These are phyloP conservation scores for Hydrocynus forskahlii DNA, from an alignment of 2,797 vertebrate species.

Conservation along the genomic window DNA sequence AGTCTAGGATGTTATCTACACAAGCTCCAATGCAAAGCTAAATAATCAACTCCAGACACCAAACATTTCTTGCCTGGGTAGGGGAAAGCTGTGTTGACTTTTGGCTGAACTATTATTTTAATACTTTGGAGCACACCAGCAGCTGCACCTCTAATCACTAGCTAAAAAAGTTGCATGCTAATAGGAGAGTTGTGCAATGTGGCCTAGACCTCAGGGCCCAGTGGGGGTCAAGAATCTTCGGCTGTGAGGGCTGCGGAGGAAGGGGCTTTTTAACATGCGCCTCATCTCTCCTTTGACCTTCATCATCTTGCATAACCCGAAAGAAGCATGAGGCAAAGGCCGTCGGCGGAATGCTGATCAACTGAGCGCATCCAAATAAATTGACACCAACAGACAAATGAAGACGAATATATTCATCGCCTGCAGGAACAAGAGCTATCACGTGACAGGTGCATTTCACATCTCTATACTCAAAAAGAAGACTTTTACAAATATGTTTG, in stretches of 20 bases:
- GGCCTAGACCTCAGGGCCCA: neutral
- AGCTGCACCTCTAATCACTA: neutral
- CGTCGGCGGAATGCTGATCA: conserved; percentile 45
- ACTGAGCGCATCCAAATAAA: conserved; percentile 51
- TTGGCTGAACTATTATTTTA: neutral
- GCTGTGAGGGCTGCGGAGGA: neutral
- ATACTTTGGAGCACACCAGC: neutral
- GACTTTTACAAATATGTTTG: neutral
- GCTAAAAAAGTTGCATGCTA: neutral
- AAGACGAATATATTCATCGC: conserved; percentile 33
- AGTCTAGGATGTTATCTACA: no score
- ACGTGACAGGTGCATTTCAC: neutral
- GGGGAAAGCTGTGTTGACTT: neutral
- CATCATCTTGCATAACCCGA: conserved; percentile 45
- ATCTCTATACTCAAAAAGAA: neutral
- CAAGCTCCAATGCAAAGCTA: no score
- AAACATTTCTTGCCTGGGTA: no score
- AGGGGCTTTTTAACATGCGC: conserved; percentile 52
- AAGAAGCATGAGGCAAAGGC: conserved; percentile 25
- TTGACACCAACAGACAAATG: conserved; percentile 44
- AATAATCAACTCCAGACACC: neutral
- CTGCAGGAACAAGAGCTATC: neutral
- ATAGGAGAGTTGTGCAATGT: neutral
- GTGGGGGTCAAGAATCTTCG: neutral
- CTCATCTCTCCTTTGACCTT: conserved; percentile 54